Percentiles rank a stretch among this genome's conserved stretches.
phyloP scores from a whole-genome alignment of 2,797 vertebrate species.

The Anas capensis region DNA sequence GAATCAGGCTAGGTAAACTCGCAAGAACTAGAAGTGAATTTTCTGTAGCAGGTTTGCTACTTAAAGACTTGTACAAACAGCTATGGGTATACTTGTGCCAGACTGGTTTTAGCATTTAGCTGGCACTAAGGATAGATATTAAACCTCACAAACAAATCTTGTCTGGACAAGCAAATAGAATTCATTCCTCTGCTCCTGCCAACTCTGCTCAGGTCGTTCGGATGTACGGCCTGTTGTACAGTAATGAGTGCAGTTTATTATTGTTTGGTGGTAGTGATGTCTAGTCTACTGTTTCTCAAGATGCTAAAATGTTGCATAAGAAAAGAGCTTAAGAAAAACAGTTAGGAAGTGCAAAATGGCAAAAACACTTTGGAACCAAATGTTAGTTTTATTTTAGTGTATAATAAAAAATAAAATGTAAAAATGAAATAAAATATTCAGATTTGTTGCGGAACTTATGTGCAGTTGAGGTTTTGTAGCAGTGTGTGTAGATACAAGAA shows the following conservation, averaged over 20 bases:
- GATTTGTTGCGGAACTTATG: not conserved
- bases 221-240: not conserved
- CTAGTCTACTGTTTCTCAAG: not conserved
- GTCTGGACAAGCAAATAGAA: conserved; percentile 26
- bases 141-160: conserved; percentile 20
- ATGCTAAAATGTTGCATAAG: not conserved
- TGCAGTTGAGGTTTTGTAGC: not conserved
- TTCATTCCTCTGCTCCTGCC: not conserved
- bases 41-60: not conserved
- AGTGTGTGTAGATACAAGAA: not conserved
- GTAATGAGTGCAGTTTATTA: not conserved
- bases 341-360: not conserved
- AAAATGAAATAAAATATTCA: not conserved
- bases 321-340: not conserved
- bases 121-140: not conserved
- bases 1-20: not conserved
- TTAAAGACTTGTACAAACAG: not conserved
- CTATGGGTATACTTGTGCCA: not conserved
- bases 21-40: not conserved
- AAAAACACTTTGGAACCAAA: not conserved
- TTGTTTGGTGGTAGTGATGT: not conserved
- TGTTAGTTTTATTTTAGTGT: not conserved
- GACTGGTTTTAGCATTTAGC: conserved; percentile 29
- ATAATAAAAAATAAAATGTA: conserved; percentile 10
- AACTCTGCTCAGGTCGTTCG: not conserved